Conservation (phyloP, 2,888 invertebrate species). For the Zaprionus bogoriensis region DNA sequence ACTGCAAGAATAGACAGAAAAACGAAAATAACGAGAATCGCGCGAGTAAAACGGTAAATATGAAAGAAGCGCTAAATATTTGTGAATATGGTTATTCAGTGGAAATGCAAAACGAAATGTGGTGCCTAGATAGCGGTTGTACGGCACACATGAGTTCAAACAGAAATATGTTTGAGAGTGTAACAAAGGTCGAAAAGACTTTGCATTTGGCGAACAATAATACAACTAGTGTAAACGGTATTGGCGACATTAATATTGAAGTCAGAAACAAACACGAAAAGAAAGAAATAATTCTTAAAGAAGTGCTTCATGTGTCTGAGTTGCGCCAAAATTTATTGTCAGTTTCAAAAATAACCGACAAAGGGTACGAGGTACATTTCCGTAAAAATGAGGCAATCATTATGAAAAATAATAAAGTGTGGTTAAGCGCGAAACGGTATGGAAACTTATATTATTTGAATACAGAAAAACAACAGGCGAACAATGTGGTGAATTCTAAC, state of each 20-base stretch:
- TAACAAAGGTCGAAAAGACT: constrained; percentile 1
- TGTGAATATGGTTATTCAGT: not conserved
- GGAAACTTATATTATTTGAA: constrained; percentile 4
- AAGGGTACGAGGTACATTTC: not conserved
- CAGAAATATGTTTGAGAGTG: not conserved
- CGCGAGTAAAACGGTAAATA: no score
- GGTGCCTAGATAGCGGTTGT: constrained; percentile 1
- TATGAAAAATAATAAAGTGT: not conserved
- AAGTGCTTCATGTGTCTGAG: not conserved
- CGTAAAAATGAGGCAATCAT: not conserved
- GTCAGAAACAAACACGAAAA: not conserved
- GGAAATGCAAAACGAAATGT: not conserved
- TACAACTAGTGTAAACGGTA: not conserved
- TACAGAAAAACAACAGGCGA: not conserved
- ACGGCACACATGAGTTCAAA: constrained; percentile 1
- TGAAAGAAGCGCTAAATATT: not conserved
- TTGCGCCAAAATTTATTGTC: no score
- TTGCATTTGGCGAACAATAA: constrained; percentile 7
- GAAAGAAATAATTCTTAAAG: not conserved
- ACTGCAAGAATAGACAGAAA: no score
- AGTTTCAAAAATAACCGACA: not conserved
- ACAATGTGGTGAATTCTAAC: no score
- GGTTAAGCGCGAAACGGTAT: not conserved
- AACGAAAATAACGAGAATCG: no score
- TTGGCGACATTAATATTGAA: not conserved